Base-by-base conservation (phyloP, 2,888 invertebrate genomes). In the Thumatha senex region DNA sequence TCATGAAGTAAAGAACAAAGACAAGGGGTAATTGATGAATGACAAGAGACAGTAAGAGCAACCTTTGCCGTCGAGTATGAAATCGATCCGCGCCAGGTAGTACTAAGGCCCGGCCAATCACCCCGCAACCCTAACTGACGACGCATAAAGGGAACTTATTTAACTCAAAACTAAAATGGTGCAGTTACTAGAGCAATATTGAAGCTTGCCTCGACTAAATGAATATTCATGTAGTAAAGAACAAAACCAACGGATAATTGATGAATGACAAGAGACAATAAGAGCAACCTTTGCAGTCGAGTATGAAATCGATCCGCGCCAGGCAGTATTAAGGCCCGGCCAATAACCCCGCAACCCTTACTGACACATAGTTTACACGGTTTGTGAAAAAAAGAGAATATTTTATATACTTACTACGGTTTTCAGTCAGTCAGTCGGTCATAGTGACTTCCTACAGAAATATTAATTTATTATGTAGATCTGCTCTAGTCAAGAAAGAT, bases 11-110 rank as follows among this genome's bases (percentile, higher is more conserved):
- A 63, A 60, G 58, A 63, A 61, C 63, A 51, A 63, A 58, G 51
- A 49, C 64, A 46, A 48, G 46, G 39, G 44, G 48, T 65, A 72
- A 79, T 70, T 61, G 73, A 75, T 72, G 71, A 80, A 76, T 80
- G 80, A 80, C 81, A 82, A 72, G 70, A 76, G 72, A 76, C 76
- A 72, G 77, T 74, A 76, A 77, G 74, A 75, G 56, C 18, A 24
- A 24, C 5, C n/a, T n/a, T n/a, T n/a, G n/a, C n/a, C 18, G 70
- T 70, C 70, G 73, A 70, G 67, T 57, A 67, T 40, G 55, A 60
- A 72, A 90, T 90, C 89, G 88, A 89, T 84, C 86, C 78, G 89
- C 67, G 61, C 77, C 82, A 80, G 61, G 56, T 74, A 35, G 89
- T 86, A 61, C 84, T 85, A 74, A 59, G 82, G 57, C 55, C 67